Evolutionary conservation across 2,797 vertebrate species (phyloP), one percentile per base, ranked within the genome.

Genomic region (Sebastes vulpes): DNA sequence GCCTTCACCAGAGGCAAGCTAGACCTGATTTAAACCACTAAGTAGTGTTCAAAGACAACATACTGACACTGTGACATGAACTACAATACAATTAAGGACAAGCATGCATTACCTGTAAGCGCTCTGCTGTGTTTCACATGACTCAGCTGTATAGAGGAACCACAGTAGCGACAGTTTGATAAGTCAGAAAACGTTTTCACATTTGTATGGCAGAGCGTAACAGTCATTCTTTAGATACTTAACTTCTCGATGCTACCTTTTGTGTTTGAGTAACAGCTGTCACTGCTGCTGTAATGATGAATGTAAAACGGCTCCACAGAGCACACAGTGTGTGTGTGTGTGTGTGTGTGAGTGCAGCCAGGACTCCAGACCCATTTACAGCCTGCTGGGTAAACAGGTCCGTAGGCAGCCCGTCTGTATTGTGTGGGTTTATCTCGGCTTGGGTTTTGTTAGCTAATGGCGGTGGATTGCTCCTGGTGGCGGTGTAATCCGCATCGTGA

Each of bases 371-470:
- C 46, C 32, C 29, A 2, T 66, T 77, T 76, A 31, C 66, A 57
- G 58, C 56, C 65, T 65, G 59, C 65, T 65, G 59, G 21, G 31
- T 23, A 85, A 83, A 86, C 72, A 82, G 35, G 32, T 8, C 79
- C 57, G 58, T n/a, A 31, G 65, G 46, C 85, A 63, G 82, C 59
- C 23, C 3, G 38, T 75, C 75, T 70, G 59, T 8, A 16, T 46
- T 8, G 35, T 72, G 73, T 75, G 60, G 61, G 50, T 81, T 90
- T 84, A 79, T 82, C 70, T 67, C 6, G 9, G 75, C 57, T 73
- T 21, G 58, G 59, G 72, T 73, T 42, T 78, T 91, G 68, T 90
- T 89, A 28, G 85, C 71, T 76, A 23, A 88, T 76, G 83, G 82
- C 26, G 80, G 65, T 35, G 32, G 28, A 60, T 67, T 46, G 78